These are phyloP conservation scores for Cinclus mexicanus DNA, from an alignment of 2,113 vertebrate genomes.

Conservation along the genomic window DNA sequence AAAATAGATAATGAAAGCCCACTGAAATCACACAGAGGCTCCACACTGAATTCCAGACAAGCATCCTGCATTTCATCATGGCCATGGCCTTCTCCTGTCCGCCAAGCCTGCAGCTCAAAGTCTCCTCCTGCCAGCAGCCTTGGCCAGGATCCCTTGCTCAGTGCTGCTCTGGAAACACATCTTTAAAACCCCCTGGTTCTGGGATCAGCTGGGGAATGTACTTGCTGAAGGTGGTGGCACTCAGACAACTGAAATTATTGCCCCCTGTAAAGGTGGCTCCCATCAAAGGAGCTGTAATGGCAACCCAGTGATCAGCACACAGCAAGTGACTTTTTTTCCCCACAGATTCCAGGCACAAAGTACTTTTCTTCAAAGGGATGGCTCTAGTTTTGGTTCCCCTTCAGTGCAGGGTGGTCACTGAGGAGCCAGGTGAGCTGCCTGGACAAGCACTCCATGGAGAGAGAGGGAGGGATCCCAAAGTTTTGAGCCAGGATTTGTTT, in stretches of 20 bases:
- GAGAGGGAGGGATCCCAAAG: neutral
- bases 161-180: neutral
- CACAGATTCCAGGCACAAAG: neutral
- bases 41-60: neutral
- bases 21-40: neutral
- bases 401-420: neutral
- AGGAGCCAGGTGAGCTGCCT: neutral
- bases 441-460: neutral
- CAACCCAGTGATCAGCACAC: neutral
- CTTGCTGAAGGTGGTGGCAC: neutral
- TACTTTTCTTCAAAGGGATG: neutral
- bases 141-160: neutral
- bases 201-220: neutral
- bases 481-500: neutral
- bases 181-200: neutral
- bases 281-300: neutral
- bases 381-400: neutral
- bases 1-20: slow-evolving; percentile 39
- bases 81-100: neutral
- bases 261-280: neutral
- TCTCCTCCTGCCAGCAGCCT: neutral
- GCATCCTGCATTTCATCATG: slow-evolving; percentile 54
- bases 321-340: neutral
- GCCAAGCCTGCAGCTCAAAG: neutral
- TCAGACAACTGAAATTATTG: neutral